Evolutionary conservation across 2,113 vertebrate species (phyloP), one percentile per base, ranked within the genome.

Genomic region (Brachyhypopomus gauderio): DNA sequence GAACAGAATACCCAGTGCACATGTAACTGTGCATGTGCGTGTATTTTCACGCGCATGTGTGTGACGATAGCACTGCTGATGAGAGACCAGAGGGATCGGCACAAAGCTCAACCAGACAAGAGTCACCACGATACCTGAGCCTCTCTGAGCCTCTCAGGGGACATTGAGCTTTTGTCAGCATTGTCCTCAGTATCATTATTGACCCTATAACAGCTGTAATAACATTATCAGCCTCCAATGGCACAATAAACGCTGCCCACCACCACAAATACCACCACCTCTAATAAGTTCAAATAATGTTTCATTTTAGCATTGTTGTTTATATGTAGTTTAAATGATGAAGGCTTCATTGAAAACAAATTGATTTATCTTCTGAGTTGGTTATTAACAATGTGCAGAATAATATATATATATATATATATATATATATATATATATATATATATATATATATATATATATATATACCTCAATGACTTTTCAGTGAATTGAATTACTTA

Each of bases 91-190:
- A 72, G 64, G 48, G 27, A n/a, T 62, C 63, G 5, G 41, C 67
- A 58, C 73, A 62, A 81, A 41, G 69, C 59, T 84, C 62, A 78
- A 67, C 70, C 62, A 80, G 72, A 76, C 63, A 77, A 75, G 11
- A 81, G 81, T 78, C 36, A 73, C 81, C 16, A 85, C 38, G 34
- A 75, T 76, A 85, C 78, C 67, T 85, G 69, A 45, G 55, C 27
- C 55, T 45, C 14, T 1, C 59, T 56, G 45, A 64, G n/a, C 74
- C 74, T 59, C 38, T 78, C 69, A 34, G 22, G 56, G 63, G 75
- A 58, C 60, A 41, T n/a, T 75, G n/a, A n/a, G n/a, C n/a, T n/a
- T n/a, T n/a, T n/a, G n/a, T 82, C 80, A 85, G 34, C 72, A 60
- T 63, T 56, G 63, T 59, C 34, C 22, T 71, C 55, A 56, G 52